Conservation (phyloP, 1,140 invertebrate genomes). For the Zaprionus tsacasi region DNA sequence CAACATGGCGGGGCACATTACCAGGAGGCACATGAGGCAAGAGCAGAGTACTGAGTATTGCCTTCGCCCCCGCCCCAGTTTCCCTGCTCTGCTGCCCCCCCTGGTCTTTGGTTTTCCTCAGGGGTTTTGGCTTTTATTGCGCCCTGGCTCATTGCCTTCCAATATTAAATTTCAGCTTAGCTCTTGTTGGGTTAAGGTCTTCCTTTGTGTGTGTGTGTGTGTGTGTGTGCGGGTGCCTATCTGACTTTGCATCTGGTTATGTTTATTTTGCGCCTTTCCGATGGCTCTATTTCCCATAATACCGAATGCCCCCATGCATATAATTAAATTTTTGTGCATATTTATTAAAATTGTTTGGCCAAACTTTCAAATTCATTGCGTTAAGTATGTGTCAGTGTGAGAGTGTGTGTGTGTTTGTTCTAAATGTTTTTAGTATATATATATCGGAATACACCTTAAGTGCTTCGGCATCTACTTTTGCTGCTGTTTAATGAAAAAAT, state of each 20-base stretch:
- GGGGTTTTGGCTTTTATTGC: constrained; percentile 76
- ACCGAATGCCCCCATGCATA: constrained; percentile 73
- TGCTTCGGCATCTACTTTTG: constrained; percentile 9
- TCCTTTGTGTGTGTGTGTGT: constrained; percentile 23
- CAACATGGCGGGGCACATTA: constrained; percentile 34
- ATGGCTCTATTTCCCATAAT: constrained; percentile 76
- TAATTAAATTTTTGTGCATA: constrained; percentile 79
- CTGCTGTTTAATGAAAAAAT: constrained; percentile 70
- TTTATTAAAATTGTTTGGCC: constrained; percentile 79
- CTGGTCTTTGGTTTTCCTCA: constrained; percentile 31
- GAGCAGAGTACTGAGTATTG: constrained; percentile 2
- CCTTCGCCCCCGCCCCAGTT: constrained; percentile 20
- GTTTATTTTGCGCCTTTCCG: constrained; percentile 70
- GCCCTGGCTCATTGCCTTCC: constrained; percentile 77
- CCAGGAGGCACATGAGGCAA: constrained; percentile 61
- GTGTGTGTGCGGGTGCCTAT: constrained; percentile 49
- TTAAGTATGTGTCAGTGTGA: constrained; percentile 1
- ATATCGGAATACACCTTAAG: constrained; percentile 32
- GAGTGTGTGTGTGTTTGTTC: background rate
- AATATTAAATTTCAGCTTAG: constrained; percentile 80
- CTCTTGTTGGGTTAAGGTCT: constrained; percentile 67
- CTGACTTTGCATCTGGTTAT: constrained; percentile 75
- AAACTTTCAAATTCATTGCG: constrained; percentile 52
- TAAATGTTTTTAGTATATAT: constrained; percentile 21
- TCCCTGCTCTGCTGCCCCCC: background rate